A percentile compares a stretch with the other conserved stretches of the same genome.
These are phyloP conservation scores for Pseudomyrmex flavicornis DNA, from an alignment of 1,140 invertebrate genomes.

Conservation along the genomic window DNA sequence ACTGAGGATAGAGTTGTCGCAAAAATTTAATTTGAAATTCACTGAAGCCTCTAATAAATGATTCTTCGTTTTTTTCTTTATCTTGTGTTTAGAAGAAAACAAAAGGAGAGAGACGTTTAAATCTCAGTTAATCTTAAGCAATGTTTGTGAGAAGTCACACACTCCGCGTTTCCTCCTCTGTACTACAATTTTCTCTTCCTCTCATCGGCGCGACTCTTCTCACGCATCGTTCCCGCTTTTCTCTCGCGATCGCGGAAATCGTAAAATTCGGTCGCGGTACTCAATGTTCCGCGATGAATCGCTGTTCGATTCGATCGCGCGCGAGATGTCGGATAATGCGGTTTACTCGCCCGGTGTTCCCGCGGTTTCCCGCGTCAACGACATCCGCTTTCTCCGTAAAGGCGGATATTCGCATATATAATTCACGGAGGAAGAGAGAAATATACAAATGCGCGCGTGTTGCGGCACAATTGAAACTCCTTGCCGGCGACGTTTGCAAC, in stretches of 20 bases:
- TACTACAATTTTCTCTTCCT: slow-evolving; percentile 32
- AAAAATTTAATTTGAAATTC: no score
- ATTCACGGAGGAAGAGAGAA: not conserved
- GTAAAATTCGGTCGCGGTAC: slow-evolving; percentile 30
- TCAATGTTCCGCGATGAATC: slow-evolving; percentile 7
- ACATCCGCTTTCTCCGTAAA: slow-evolving; percentile 27
- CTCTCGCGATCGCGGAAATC: slow-evolving; percentile 17
- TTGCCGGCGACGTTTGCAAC: not conserved
- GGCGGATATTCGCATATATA: not conserved
- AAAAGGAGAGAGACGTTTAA: no score
- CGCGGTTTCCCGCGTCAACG: slow-evolving; percentile 3
- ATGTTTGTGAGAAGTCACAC: no score
- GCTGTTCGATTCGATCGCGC: slow-evolving; percentile 18
- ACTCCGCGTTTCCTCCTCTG: no score
- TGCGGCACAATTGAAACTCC: slow-evolving; percentile 35
- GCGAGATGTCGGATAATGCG: slow-evolving; percentile 27
- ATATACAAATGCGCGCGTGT: not conserved
- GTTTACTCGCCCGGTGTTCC: not conserved
- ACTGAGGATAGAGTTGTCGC: no score
- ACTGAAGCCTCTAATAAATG: no score
- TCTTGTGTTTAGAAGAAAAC: no score
- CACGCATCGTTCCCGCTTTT: slow-evolving; percentile 15
- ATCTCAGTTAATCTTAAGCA: no score
- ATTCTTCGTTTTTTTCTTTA: no score
- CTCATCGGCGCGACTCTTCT: not conserved